Evolutionary conservation across 2,113 vertebrate species (phyloP), one percentile per base, ranked within the genome.

Genomic region (Camelus bactrianus): DNA sequence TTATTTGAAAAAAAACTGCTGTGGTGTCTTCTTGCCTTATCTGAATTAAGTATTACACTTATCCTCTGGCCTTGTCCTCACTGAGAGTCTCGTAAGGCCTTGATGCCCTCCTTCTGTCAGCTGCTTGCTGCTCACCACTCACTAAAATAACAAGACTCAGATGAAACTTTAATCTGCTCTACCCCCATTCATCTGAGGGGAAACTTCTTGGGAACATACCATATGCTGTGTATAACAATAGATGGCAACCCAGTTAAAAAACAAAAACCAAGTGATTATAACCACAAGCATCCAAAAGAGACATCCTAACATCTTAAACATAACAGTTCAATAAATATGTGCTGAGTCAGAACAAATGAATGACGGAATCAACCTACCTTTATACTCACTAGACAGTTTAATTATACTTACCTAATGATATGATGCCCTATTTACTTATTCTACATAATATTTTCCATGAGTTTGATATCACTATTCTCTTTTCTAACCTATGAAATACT

Each of bases 1-100:
- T 28, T 62, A 32, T 70, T 72, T 76, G 88, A 92, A 95, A 42
- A 42, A 42, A 96, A 96, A 38, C 32, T 95, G 65, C 91, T 87
- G n/a, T 62, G 26, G 38, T 84, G 13, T 88, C 65, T 81, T 80
- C 76, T 91, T 8, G 67, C 24, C 24, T 84, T 90, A 86, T 79
- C 82, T 58, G 56, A 86, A 14, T 70, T 75, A 89, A 95, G 48
- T 35, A 77, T 72, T 42, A 77, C n/a, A 42, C 81, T 81, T 92
- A n/a, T 91, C 64, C 58, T 90, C 92, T 73, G 65, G 30, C 26
- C 79, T 62, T 84, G 30, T 42, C 22, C 89, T 94, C 50, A 75
- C 11, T 85, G 72, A 96, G 85, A 20, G 6, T 67, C 5, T 1
- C 62, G 93, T 92, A 77, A 65, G 89, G 56, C 65, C 75, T 70